Evolutionary conservation across 2,888 invertebrate genomes (phyloP), one percentile per base, ranked within the genome.

Genomic region (Lamproptera curius): DNA sequence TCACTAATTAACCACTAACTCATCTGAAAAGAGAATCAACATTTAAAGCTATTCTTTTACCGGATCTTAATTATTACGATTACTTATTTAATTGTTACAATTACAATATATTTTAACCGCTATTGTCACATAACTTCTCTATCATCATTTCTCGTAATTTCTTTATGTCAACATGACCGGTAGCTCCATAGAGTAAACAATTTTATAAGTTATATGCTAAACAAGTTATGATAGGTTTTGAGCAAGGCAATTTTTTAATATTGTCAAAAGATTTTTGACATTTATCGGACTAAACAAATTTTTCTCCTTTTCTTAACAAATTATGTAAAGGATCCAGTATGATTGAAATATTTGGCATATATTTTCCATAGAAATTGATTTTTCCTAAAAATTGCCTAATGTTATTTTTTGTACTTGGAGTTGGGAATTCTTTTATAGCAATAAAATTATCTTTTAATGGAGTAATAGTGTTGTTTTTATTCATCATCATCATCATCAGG

Each of bases 391-490:
- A 54, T 17, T 55, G 55, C 20, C 55, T 40, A 0, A 56, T 23
- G 28, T 57, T 54, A n/a, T 46, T 55, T 57, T 28, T 35, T 33
- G 6, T 50, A 48, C 44, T 43, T 46, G 20, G 54, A 51, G 4
- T 16, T 20, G 13, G 59, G 54, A 47, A 56, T 35, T 14, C 56
- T 36, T 49, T 48, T 59, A 47, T 60, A 53, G 1, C 62, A 35
- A 11, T 46, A 61, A 45, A 62, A 54, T 53, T 65, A 55, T 46
- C 57, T 50, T 38, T 55, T 56, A 1, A 52, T n/a, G n/a, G n/a
- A n/a, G n/a, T n/a, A n/a, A n/a, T n/a, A n/a, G n/a, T 20, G 54
- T 57, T n/a, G 54, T 49, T 13, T 55, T 53, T 1, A 58, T 16
- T 36, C 54, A n/a, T 33, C 39, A n/a, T 56, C 40, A 14, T 55